phyloP scores from a whole-genome alignment of 2,113 vertebrate genomes.

The Misgurnus mizolepis region DNA sequence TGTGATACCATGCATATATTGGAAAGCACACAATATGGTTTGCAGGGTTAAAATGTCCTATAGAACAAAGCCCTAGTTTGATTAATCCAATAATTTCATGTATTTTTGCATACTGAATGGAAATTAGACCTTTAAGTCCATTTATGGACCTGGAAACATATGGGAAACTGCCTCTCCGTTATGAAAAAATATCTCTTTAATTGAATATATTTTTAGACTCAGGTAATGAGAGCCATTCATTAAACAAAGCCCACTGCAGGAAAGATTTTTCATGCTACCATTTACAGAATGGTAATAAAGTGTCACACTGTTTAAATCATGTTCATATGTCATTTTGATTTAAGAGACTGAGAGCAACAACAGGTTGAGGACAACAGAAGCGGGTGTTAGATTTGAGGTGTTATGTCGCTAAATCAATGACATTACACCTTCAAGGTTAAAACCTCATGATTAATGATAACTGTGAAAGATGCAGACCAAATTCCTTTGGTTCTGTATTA shows the following conservation, averaged over 20 bases:
- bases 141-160: constrained; percentile 18
- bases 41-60: neutral
- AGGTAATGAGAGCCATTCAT: constrained; percentile 40
- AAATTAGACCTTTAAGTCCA: constrained; percentile 25
- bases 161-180: constrained; percentile 7
- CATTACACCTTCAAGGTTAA: constrained; percentile 20
- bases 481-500: no score
- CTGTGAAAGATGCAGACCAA: neutral
- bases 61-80: neutral
- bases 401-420: constrained; percentile 16
- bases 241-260: constrained; percentile 3
- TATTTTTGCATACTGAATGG: constrained; percentile 21
- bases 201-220: constrained; percentile 35
- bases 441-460: constrained; percentile 21
- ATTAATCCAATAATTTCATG: neutral
- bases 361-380: constrained; percentile 13
- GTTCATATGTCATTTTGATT: constrained; percentile 14
- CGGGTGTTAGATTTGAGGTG: neutral
- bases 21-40: neutral
- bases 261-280: neutral
- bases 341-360: neutral
- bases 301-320: constrained; percentile 20
- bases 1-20: no score
- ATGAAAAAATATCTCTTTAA: constrained; percentile 21
- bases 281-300: constrained; percentile 19